phyloP scores from a whole-genome alignment of 37 sponge, comb jelly and placozoan species.

The Amphimedon queenslandica region DNA sequence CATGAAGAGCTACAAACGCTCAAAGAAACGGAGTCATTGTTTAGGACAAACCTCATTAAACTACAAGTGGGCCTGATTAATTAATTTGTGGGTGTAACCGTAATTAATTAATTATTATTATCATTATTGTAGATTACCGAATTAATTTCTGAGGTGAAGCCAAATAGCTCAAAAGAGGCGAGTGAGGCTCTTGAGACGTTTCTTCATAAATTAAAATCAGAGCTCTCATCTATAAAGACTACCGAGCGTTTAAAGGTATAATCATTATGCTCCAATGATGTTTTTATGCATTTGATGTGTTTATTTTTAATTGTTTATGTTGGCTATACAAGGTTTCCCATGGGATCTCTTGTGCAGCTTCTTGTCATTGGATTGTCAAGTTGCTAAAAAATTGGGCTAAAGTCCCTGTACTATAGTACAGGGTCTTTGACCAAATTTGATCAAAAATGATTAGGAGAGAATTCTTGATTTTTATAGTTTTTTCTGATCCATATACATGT shows the following conservation, averaged over 20 bases:
- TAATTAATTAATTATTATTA: neutral
- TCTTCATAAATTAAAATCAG: conserved; percentile 36
- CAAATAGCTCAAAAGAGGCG: conserved; percentile 17
- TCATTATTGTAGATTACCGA: conserved; percentile 64
- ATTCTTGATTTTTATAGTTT: too few species aligned
- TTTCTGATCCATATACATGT: too few species aligned
- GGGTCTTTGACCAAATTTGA: too few species aligned
- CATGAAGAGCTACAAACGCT: conserved; percentile 73
- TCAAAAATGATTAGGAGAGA: too few species aligned
- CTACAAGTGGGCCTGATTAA: conserved; percentile 57
- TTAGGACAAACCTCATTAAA: conserved; percentile 70
- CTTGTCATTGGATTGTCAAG: too few species aligned
- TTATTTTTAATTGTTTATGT: too few species aligned
- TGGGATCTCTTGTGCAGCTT: too few species aligned
- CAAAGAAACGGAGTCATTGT: conserved; percentile 79
- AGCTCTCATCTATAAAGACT: conserved; percentile 43
- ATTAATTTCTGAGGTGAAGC: conserved; percentile 66
- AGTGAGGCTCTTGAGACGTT: conserved; percentile 37
- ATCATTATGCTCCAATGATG: too few species aligned
- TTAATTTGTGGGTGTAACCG: neutral
- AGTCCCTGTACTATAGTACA: too few species aligned
- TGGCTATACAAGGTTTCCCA: too few species aligned
- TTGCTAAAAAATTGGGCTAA: too few species aligned
- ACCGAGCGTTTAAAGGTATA: conserved; percentile 52
- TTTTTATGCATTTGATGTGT: too few species aligned